Base-by-base conservation (phyloP, 1,140 invertebrate species). In the Periplaneta americana region DNA sequence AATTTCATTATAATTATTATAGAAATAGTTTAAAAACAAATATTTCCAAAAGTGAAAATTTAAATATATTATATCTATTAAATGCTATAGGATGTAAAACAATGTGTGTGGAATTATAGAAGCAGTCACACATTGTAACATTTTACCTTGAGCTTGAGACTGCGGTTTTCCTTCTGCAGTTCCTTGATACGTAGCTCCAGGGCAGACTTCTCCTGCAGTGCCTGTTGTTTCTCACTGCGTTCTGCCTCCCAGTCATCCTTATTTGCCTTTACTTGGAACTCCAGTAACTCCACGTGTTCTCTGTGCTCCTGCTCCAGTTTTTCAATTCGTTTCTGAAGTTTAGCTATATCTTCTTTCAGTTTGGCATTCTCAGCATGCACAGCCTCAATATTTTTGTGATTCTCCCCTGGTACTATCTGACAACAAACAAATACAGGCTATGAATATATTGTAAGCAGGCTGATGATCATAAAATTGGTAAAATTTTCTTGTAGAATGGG, bases 171-270 rank as follows among this genome's bases (percentile, higher is more conserved):
- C 39, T 57, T 37, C 28, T 83, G 33, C 75, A 83, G 78, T 32
- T 78, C 80, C 39, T 75, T 39, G 32, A 35, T 48, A 33, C 35
- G 75, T 0, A 28, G 75, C 39, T 81, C 81, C 37, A 75, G 28
- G 5, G 37, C 39, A 31, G 34, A 28, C 39, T 84, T 85, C 35
- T 85, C 85, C 74, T 84, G 81, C 34, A 84, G 8, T 11, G 83
- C 84, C 80, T 84, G 79, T 78, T 84, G 83, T 74, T 86, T 86
- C 79, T 86, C 85, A 15, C 81, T 83, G 33, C 81, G 83, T 57
- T 86, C 85, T n/a, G 85, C 85, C 75, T 86, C 85, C 85, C 85
- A 86, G 76, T 86, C 85, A 74, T 86, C 85, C 32, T 82, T 81
- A 33, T 86, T 81, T 0, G 84, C 81, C 78, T 84, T 85, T 33